Evolutionary conservation across 2,888 invertebrate species (phyloP).

Genomic region (Helicoverpa assulta): DNA sequence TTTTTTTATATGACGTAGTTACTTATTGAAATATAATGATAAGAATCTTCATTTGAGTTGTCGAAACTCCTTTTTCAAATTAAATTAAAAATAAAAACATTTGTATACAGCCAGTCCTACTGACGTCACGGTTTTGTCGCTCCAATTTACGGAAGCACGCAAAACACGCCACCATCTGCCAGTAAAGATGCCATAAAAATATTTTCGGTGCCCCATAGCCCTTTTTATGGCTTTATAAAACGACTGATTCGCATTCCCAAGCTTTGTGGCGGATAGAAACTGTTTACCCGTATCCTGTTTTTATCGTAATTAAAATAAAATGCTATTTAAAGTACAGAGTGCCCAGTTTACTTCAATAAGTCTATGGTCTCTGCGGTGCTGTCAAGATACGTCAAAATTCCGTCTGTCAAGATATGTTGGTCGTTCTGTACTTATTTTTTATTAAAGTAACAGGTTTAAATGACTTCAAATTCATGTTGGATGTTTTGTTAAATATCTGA

Average conservation of each 20-base stretch:
- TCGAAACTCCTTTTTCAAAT: too few species aligned
- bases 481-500: constrained; percentile 6
- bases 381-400: constrained; percentile 6
- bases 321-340: constrained; percentile 6
- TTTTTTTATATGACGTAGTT: background rate
- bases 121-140: background rate
- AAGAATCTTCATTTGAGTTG: too few species aligned
- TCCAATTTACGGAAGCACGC: constrained; percentile 27
- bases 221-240: constrained; percentile 31
- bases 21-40: background rate
- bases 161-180: constrained; percentile 29
- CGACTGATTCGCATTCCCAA: constrained; percentile 31
- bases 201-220: constrained; percentile 16
- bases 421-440: background rate
- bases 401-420: background rate
- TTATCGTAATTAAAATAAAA: constrained; percentile 50
- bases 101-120: background rate
- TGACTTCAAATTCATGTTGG: background rate
- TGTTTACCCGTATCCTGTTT: constrained; percentile 34
- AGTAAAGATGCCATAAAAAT: constrained; percentile 49
- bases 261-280: constrained; percentile 17
- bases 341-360: constrained; percentile 3
- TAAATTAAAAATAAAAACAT: background rate
- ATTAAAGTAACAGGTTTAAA: background rate
- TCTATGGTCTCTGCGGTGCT: background rate